phyloP scores from a whole-genome alignment of 2,113 vertebrate species.

The Sminthopsis crassicaudata region DNA sequence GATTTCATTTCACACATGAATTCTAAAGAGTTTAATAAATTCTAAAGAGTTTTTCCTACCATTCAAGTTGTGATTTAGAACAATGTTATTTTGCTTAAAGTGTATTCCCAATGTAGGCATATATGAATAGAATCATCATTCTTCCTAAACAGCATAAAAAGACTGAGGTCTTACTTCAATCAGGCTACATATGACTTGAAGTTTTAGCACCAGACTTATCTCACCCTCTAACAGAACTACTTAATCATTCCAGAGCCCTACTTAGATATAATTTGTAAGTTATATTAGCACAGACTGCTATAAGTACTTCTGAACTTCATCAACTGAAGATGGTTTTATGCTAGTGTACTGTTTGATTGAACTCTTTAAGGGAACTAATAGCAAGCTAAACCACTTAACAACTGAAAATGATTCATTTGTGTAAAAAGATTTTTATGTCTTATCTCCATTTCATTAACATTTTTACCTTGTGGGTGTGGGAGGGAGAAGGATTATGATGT shows the following conservation, averaged over 20 bases:
- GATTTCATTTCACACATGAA: constrained; percentile 30
- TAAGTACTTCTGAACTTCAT: not conserved
- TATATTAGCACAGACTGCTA: not conserved
- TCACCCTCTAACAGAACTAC: not conserved
- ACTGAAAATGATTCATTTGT: constrained; percentile 10
- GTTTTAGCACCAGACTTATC: constrained; percentile 15
- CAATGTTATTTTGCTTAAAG: not conserved
- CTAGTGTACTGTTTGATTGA: not conserved
- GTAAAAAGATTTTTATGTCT: constrained; percentile 4
- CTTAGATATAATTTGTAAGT: constrained; percentile 13
- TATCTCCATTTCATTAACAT: constrained; percentile 11
- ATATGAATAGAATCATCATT: not conserved
- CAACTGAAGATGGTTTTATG: constrained; percentile 16
- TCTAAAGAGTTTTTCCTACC: constrained; percentile 2
- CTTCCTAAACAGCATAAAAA: not conserved
- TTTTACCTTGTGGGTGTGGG: not conserved
- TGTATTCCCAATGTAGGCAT: not conserved
- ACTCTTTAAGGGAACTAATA: not conserved
- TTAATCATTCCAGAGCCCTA: not conserved
- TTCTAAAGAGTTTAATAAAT: too few species aligned
- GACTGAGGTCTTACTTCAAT: constrained; percentile 21
- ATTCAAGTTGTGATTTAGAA: constrained; percentile 35
- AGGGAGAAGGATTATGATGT: not conserved
- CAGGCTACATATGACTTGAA: not conserved
- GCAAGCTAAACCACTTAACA: not conserved